Evolutionary conservation across 2,888 invertebrate genomes (phyloP).

Genomic region (Zygaena filipendulae): DNA sequence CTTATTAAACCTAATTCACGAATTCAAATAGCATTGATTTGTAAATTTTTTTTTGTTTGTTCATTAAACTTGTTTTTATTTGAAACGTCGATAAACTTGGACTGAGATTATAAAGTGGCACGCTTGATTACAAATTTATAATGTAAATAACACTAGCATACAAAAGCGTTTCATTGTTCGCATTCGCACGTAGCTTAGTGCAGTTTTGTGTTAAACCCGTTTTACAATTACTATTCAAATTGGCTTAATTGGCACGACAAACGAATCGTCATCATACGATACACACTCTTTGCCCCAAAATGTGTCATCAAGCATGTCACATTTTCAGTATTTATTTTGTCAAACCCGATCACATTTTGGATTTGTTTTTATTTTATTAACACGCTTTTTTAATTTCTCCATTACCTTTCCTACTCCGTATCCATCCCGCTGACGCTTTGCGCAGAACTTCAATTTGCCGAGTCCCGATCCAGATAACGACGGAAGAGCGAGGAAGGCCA

Average conservation of each 20-base stretch:
- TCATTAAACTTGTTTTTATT: constrained; percentile 26
- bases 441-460: constrained; percentile 63
- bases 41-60: constrained; percentile 31
- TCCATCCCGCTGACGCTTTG: constrained; percentile 46
- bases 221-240: too few species aligned
- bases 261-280: too few species aligned
- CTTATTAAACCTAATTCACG: constrained; percentile 26
- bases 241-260: background rate
- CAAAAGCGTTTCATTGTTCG: background rate
- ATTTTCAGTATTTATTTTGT: constrained; percentile 21
- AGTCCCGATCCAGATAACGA: constrained; percentile 35
- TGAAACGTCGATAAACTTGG: constrained; percentile 23
- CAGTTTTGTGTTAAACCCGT: too few species aligned
- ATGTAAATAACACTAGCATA: constrained; percentile 25
- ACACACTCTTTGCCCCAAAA: too few species aligned
- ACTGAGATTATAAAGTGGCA: constrained; percentile 30
- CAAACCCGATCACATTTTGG: constrained; percentile 32
- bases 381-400: constrained; percentile 68
- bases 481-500: constrained; percentile 27
- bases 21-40: constrained; percentile 25
- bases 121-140: constrained; percentile 41
- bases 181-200: too few species aligned
- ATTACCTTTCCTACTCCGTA: constrained; percentile 42
- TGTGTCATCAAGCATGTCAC: constrained; percentile 44
- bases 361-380: constrained; percentile 61